Conservation (phyloP, 2,113 vertebrate species). For the Eptesicus fuscus region DNA sequence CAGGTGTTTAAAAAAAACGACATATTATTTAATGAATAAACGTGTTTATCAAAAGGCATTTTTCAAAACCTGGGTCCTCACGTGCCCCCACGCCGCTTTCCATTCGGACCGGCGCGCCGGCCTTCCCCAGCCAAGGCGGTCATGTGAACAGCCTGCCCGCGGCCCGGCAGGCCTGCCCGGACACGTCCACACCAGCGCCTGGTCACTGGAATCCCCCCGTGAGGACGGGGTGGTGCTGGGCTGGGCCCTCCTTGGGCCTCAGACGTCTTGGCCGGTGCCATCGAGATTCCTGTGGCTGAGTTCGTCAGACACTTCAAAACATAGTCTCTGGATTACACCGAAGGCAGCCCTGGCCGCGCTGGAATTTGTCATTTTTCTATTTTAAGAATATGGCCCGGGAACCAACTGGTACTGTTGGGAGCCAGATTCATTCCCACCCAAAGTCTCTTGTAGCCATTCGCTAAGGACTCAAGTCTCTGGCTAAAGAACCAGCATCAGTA, state of each 20-base stretch:
- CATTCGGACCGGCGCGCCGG: slow-evolving; percentile 33
- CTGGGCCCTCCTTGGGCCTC: slow-evolving; percentile 60
- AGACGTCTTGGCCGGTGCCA: slow-evolving; percentile 63
- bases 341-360: slow-evolving; percentile 55
- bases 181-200: slow-evolving; percentile 59
- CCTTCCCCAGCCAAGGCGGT: slow-evolving; percentile 45
- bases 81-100: slow-evolving; percentile 46
- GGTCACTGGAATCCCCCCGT: slow-evolving; percentile 56
- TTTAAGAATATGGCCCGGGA: slow-evolving; percentile 66
- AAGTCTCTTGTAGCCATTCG: neutral
- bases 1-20: neutral
- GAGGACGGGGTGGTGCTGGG: slow-evolving; percentile 55
- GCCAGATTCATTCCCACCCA: slow-evolving; percentile 48
- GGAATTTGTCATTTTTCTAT: slow-evolving; percentile 72
- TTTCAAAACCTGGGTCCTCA: slow-evolving; percentile 25
- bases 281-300: slow-evolving; percentile 69
- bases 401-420: slow-evolving; percentile 58
- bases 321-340: slow-evolving; percentile 61
- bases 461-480: neutral
- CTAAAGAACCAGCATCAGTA: neutral
- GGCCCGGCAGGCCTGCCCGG: slow-evolving; percentile 63
- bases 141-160: slow-evolving; percentile 58
- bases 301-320: slow-evolving; percentile 66
- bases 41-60: neutral
- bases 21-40: neutral